A percentile compares a stretch with the other conserved stretches of the same genome.
Conservation (phyloP, 2,797 vertebrate species). For the Aldrovandia affinis region DNA sequence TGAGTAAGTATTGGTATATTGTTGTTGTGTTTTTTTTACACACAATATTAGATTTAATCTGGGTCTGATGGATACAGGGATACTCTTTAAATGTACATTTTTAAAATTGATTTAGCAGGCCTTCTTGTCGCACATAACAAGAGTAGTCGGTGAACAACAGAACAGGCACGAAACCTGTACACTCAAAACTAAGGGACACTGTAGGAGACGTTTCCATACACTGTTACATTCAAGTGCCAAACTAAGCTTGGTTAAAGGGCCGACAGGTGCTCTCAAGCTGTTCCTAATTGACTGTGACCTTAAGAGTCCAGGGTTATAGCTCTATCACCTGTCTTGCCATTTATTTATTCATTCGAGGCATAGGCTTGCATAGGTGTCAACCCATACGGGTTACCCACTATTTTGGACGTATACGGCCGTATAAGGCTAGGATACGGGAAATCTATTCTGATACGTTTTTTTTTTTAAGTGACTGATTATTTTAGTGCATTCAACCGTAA, state of each 20-base stretch:
- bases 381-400: no score
- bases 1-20: no score
- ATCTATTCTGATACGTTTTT: no score
- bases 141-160: background rate
- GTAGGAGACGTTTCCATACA: background rate
- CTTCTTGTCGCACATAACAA: background rate
- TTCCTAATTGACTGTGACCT: constrained; percentile 1
- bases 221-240: background rate
- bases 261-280: background rate
- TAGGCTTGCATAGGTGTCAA: no score
- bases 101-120: background rate
- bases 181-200: background rate
- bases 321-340: background rate
- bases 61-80: background rate
- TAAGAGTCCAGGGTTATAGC: background rate
- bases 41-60: background rate
- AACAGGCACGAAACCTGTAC: background rate
- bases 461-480: no score
- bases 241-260: background rate
- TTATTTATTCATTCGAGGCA: background rate
- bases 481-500: no score
- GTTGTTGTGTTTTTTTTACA: background rate
- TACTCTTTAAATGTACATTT: background rate
- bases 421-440: no score
- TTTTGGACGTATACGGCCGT: no score